These are phyloP conservation scores for Myotis planiceps DNA, from an alignment of 2,797 vertebrate species.

Conservation along the genomic window DNA sequence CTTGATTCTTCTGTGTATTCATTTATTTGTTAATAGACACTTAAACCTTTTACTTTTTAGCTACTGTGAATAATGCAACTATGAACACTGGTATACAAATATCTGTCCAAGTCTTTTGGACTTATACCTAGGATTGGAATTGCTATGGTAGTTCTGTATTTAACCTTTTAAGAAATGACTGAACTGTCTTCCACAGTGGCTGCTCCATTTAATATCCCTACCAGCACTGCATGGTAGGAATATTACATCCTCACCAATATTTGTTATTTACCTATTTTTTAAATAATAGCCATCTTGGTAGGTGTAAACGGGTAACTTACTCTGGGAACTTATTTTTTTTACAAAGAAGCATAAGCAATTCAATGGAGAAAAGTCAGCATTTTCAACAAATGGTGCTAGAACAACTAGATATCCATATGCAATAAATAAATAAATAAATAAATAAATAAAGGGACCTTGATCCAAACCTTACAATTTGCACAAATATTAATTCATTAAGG, in stretches of 20 bases:
- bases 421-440: not conserved
- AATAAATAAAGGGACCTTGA: not conserved
- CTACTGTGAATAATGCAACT: not conserved
- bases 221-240: not conserved
- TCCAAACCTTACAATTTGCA: not conserved
- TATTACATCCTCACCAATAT: not conserved
- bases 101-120: not conserved
- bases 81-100: not conserved
- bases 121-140: fast-evolving
- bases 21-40: not conserved
- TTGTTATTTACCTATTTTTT: not conserved
- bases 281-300: not conserved
- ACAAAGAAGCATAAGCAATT: not conserved
- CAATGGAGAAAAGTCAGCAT: not conserved
- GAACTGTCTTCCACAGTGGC: not conserved
- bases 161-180: not conserved
- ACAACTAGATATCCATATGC: not conserved
- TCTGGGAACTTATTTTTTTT: not conserved
- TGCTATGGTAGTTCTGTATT: not conserved
- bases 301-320: not conserved
- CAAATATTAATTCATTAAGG: not conserved
- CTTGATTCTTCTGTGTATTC: not conserved
- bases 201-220: too few relatives aligned
- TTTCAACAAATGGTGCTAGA: not conserved
- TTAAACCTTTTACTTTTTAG: not conserved